Evolutionary conservation across 2,888 invertebrate species (phyloP).

Genomic region (Cheilosia impressa): DNA sequence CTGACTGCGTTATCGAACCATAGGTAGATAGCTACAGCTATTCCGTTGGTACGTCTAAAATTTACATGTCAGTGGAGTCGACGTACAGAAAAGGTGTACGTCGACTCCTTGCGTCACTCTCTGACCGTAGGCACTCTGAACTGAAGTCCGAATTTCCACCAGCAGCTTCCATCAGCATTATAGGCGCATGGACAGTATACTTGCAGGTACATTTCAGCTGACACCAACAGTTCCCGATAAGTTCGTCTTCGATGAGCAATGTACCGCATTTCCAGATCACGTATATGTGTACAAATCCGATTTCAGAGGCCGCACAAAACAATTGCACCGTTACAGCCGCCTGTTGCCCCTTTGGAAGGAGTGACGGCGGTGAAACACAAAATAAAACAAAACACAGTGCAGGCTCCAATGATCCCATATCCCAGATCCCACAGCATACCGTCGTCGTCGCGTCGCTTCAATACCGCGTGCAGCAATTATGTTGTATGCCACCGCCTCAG

Average conservation of each 20-base stretch:
- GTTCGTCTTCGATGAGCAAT: conserved; percentile 48
- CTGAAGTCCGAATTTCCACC: no score
- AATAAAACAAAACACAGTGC: conserved; percentile 31
- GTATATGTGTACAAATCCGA: conserved; percentile 68
- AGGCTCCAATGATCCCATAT: conserved; percentile 43
- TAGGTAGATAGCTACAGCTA: no score
- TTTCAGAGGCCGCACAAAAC: conserved; percentile 61
- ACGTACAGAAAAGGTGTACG: no score
- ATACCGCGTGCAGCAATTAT: conserved; percentile 7
- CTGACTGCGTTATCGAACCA: no score
- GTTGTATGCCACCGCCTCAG: conserved; percentile 3
- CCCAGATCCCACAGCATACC: neutral
- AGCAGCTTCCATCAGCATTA: neutral
- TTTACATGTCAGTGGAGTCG: no score
- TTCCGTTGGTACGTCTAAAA: no score
- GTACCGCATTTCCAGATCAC: conserved; percentile 57
- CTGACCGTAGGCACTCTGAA: no score
- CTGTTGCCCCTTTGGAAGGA: conserved; percentile 11
- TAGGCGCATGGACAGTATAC: neutral
- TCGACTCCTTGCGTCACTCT: no score
- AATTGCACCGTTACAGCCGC: conserved; percentile 52
- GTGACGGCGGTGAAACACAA: conserved; percentile 24
- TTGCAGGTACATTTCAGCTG: conserved; percentile 45
- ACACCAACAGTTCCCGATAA: conserved; percentile 38
- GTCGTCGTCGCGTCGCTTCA: neutral